Evolutionary conservation across 64 coral and sea anemone genomes (phyloP).

Genomic region (Stichodactyla helianthus): DNA sequence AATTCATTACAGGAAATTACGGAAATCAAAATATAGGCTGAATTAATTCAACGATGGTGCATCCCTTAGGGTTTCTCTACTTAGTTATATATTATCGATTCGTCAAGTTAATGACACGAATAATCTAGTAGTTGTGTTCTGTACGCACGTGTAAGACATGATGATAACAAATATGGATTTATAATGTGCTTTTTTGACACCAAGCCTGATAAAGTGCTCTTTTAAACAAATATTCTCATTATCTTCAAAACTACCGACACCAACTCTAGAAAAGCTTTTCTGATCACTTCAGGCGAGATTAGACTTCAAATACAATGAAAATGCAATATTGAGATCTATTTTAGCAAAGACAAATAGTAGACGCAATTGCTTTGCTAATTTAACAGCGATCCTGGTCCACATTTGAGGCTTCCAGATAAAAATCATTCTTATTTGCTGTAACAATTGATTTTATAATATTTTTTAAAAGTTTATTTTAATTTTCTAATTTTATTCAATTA

Average conservation of each 20-base stretch:
- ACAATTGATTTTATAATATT: not conserved
- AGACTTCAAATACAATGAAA: not conserved
- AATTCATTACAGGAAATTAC: slow-evolving; percentile 6
- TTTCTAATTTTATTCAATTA: not conserved
- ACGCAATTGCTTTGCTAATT: not conserved
- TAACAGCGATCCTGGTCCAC: not conserved
- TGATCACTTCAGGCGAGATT: slow-evolving; percentile 10
- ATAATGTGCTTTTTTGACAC: slow-evolving; percentile 5
- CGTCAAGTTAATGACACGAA: not conserved
- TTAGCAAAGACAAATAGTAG: not conserved
- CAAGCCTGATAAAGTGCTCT: not conserved
- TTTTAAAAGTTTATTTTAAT: not conserved
- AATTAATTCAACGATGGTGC: not conserved
- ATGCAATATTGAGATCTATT: not conserved
- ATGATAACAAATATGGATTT: slow-evolving; percentile 1
- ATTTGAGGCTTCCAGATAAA: not conserved
- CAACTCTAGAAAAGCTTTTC: slow-evolving; percentile 8
- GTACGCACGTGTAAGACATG: not conserved
- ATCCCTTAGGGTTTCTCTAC: not conserved
- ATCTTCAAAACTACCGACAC: slow-evolving; percentile 14
- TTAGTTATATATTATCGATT: not conserved
- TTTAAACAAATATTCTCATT: slow-evolving; percentile 4
- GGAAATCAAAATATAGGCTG: not conserved
- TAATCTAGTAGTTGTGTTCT: not conserved
- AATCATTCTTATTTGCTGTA: not conserved